A percentile compares a stretch with the other conserved stretches of the same genome.
Evolutionary conservation across 2,797 vertebrate species (phyloP).

Genomic region (Argyrosomus regius): DNA sequence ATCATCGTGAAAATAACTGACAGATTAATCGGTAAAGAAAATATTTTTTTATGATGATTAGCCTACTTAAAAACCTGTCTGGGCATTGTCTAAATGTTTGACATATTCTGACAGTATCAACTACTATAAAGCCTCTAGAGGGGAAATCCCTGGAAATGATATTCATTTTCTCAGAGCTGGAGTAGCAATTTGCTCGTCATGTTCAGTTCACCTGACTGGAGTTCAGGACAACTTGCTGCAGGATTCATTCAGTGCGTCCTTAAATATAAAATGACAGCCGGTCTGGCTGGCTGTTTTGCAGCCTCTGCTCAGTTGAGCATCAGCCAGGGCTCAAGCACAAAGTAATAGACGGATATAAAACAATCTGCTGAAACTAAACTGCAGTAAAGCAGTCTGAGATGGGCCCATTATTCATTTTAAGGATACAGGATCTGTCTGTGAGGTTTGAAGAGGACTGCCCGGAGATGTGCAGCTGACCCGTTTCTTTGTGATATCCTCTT

Average conservation of each 20-base stretch:
- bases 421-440: conserved; percentile 22
- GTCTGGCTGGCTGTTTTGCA: conserved; percentile 24
- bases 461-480: conserved; percentile 44
- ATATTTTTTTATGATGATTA: neutral
- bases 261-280: conserved; percentile 38
- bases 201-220: conserved; percentile 29
- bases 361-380: conserved; percentile 43
- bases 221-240: conserved; percentile 1
- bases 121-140: neutral
- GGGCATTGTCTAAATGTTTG: neutral
- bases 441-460: conserved; percentile 23
- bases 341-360: conserved; percentile 51
- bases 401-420: conserved; percentile 37
- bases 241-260: conserved; percentile 15
- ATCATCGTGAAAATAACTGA: neutral
- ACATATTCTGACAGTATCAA: neutral
- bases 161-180: neutral
- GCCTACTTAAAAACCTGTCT: neutral
- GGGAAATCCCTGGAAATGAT: neutral
- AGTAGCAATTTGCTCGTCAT: neutral
- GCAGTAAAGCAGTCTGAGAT: conserved; percentile 25
- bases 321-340: conserved; percentile 34
- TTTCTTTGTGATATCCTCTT: conserved; percentile 70
- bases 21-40: too few species aligned
- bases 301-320: conserved; percentile 31